Conservation (phyloP, 2,113 vertebrate genomes). For the Panthera leo region DNA sequence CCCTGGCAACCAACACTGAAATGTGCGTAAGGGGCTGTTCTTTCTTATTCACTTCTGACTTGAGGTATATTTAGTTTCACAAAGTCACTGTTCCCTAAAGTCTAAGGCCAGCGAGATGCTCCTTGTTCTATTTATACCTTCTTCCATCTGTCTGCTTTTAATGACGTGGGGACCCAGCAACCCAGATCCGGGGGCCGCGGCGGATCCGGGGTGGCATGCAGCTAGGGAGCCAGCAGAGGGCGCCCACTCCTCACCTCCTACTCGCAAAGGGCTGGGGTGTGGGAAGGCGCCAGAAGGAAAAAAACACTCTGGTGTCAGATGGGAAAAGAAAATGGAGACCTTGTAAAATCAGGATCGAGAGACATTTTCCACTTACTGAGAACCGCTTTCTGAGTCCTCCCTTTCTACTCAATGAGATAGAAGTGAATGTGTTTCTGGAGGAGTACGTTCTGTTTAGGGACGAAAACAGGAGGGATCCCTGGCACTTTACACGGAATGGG, state of each 20-base stretch:
- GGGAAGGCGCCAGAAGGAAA: not conserved
- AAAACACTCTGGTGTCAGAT: not conserved
- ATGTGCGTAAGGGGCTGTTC: slow-evolving; percentile 34
- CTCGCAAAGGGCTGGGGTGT: not conserved
- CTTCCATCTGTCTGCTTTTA: slow-evolving; percentile 36
- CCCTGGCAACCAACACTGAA: slow-evolving; percentile 11
- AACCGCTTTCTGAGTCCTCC: not conserved
- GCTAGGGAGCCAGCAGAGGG: slow-evolving; percentile 59
- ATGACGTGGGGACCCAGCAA: slow-evolving; percentile 43
- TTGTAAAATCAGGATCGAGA: not conserved
- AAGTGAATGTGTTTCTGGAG: no score
- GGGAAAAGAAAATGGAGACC: slow-evolving; percentile 13
- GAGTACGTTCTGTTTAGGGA: not conserved
- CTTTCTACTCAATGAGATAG: rapidly evolving
- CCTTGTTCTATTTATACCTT: slow-evolving; percentile 48
- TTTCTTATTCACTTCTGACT: slow-evolving; percentile 49
- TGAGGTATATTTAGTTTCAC: slow-evolving; percentile 66
- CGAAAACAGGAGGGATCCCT: rapidly evolving
- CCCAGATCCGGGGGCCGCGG: slow-evolving; percentile 33
- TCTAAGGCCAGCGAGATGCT: slow-evolving; percentile 27
- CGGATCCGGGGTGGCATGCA: not conserved
- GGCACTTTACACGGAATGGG: not conserved
- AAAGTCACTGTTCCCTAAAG: slow-evolving; percentile 60
- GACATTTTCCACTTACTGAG: not conserved
- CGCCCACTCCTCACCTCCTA: slow-evolving; percentile 29